These are phyloP conservation scores for Lophius americanus DNA, from an alignment of 2,797 vertebrate genomes.

Conservation along the genomic window DNA sequence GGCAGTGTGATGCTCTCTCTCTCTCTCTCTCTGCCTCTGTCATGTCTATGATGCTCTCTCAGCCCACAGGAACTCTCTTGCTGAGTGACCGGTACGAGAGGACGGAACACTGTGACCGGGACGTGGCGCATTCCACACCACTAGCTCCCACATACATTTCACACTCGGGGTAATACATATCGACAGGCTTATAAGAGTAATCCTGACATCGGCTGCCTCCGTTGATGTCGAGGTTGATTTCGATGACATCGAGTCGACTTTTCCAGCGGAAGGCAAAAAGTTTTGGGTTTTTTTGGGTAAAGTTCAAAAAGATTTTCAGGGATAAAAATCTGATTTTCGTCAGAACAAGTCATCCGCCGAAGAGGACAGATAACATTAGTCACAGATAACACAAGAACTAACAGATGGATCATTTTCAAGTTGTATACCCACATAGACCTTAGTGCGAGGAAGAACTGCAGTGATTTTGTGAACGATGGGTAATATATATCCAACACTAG, in stretches of 20 bases:
- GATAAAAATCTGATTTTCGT: too few species aligned
- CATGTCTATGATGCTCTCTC: conserved; percentile 72
- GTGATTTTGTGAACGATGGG: too few species aligned
- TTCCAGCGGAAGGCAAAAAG: not conserved
- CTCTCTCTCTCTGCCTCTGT: too few species aligned
- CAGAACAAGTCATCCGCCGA: too few species aligned
- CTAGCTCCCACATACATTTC: conserved; percentile 71
- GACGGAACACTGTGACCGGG: conserved; percentile 77
- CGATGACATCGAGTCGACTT: not conserved
- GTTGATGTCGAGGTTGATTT: conserved; percentile 26
- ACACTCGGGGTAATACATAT: conserved; percentile 56
- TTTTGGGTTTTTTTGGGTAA: conserved; percentile 1
- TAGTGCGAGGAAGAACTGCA: too few species aligned
- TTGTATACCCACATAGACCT: too few species aligned
- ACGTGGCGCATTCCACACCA: conserved; percentile 73
- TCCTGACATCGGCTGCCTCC: conserved; percentile 53
- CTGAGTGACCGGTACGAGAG: conserved; percentile 76
- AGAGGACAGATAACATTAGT: too few species aligned
- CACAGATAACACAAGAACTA: too few species aligned
- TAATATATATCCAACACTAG: too few species aligned
- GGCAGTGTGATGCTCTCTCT: conserved; percentile 76
- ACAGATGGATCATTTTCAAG: too few species aligned
- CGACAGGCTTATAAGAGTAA: conserved; percentile 53
- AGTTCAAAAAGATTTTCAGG: not conserved
- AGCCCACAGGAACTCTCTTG: conserved; percentile 77